Evolutionary conservation across 2,113 vertebrate genomes (phyloP).

Genomic region (Piaya cayana): DNA sequence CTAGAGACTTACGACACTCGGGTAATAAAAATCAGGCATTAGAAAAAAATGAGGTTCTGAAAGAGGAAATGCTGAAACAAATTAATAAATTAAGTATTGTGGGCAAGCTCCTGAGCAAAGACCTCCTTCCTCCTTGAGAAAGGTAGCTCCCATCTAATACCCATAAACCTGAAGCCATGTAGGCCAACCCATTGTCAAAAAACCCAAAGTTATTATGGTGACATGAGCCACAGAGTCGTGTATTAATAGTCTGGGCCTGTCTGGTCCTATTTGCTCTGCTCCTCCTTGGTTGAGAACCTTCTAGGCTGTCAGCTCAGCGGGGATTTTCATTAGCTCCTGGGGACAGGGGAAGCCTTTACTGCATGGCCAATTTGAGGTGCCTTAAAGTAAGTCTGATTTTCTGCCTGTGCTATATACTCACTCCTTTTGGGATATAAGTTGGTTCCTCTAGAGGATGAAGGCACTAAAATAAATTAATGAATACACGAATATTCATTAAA

Average conservation of each 20-base stretch:
- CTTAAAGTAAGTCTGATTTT: not conserved
- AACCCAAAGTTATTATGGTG: too few species aligned
- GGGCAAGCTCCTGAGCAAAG: too few species aligned
- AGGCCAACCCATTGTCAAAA: too few species aligned
- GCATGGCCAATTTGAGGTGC: not conserved
- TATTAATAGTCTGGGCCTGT: too few species aligned
- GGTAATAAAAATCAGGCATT: not conserved
- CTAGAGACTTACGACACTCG: not conserved
- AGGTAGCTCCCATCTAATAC: too few species aligned
- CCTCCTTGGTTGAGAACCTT: not conserved
- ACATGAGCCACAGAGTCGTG: too few species aligned
- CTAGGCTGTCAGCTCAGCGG: not conserved
- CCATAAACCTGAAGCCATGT: too few species aligned
- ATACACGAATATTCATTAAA: not conserved
- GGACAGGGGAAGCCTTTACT: rapidly evolving
- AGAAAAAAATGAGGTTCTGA: not conserved
- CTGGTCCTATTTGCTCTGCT: not conserved
- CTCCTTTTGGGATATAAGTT: not conserved
- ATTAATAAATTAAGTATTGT: not conserved
- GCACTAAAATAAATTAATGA: not conserved
- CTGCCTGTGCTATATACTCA: not conserved
- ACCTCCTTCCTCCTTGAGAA: too few species aligned
- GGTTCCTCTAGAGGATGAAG: not conserved
- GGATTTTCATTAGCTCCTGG: not conserved
- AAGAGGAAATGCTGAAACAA: not conserved